Percentiles rank a stretch among this genome's conserved stretches.
These are phyloP conservation scores for Podabrus alpinus DNA, from an alignment of 2,888 invertebrate species.

Conservation along the genomic window DNA sequence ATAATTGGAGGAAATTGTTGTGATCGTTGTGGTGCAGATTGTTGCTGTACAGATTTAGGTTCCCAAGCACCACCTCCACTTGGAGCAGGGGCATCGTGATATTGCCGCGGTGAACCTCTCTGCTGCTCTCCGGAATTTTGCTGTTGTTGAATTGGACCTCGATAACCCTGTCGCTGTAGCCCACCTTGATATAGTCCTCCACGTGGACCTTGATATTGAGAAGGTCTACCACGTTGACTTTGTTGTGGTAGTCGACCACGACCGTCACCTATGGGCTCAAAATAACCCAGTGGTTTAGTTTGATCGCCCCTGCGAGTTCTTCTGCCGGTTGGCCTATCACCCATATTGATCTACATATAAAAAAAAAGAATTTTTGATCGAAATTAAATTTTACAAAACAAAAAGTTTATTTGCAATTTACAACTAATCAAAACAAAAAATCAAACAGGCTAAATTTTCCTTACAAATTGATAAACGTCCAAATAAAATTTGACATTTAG, in stretches of 20 bases:
- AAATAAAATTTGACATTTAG: too few relatives aligned
- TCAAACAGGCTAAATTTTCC: too few relatives aligned
- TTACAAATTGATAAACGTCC: too few relatives aligned
- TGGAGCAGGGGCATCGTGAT: not conserved
- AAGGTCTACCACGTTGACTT: not conserved
- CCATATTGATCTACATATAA: too few relatives aligned
- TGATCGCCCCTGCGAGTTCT: slow-evolving; percentile 22
- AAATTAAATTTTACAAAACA: too few relatives aligned
- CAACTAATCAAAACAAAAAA: too few relatives aligned
- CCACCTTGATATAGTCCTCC: not conserved
- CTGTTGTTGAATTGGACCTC: slow-evolving; percentile 9
- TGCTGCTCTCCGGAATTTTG: too few relatives aligned
- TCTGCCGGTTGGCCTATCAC: slow-evolving; percentile 24
- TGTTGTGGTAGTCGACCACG: not conserved
- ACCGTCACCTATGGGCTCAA: not conserved
- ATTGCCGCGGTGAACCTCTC: not conserved
- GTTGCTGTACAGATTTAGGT: slow-evolving; percentile 35
- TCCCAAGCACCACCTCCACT: slow-evolving; percentile 21
- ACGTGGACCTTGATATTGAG: not conserved
- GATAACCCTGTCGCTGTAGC: slow-evolving; percentile 4
- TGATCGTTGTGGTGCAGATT: not conserved
- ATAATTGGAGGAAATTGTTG: not conserved
- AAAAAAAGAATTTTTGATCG: not conserved
- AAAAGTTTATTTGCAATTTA: too few relatives aligned
- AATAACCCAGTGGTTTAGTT: not conserved